Conservation (phyloP, 2,797 vertebrate genomes). For the Paramormyrops hopkinsi region DNA sequence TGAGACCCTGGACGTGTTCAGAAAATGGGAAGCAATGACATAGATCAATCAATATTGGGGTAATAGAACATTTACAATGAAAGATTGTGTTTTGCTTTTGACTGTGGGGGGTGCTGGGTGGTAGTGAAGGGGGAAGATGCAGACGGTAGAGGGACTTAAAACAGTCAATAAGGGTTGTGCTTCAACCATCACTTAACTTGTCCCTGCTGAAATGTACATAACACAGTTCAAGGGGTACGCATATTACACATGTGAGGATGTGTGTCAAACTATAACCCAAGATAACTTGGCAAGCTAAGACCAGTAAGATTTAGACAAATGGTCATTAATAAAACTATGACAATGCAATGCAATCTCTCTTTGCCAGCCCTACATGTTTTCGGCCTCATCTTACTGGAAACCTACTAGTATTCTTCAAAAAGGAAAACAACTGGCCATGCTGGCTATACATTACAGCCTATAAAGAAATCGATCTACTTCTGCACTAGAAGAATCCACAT, state of each 20-base stretch:
- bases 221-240: background rate
- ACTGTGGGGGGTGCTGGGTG: background rate
- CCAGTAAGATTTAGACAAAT: background rate
- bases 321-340: background rate
- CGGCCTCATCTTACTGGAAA: background rate
- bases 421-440: background rate
- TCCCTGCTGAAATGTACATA: background rate
- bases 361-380: background rate
- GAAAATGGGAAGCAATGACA: background rate
- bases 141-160: background rate
- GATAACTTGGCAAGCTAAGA: background rate
- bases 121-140: background rate
- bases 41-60: background rate
- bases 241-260: background rate
- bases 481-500: background rate
- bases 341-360: background rate
- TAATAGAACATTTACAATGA: background rate
- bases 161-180: background rate
- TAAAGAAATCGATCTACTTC: background rate
- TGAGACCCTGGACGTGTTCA: background rate
- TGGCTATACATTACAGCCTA: background rate
- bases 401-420: background rate
- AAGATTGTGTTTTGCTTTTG: slow-evolving; percentile 3
- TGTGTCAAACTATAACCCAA: background rate
- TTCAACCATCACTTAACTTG: background rate